phyloP scores from a whole-genome alignment of 92 coral and sea anemone genomes.

The Anthopleura xanthogrammica region DNA sequence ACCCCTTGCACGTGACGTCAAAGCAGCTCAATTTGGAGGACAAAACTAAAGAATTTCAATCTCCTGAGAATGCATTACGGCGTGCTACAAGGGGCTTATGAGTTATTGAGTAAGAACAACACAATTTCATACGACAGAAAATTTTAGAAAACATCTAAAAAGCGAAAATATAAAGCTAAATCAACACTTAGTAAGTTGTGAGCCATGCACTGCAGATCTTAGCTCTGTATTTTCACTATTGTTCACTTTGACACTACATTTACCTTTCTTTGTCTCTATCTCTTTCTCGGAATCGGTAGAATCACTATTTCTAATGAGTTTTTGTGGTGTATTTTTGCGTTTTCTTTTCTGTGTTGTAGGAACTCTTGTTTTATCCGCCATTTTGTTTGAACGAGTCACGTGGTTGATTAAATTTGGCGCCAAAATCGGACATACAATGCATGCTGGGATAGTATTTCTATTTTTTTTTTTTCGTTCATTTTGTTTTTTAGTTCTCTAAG shows the following conservation, averaged over 20 bases:
- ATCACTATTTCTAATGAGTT: neutral
- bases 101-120: neutral
- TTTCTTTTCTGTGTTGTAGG: constrained; percentile 28
- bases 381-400: constrained; percentile 33
- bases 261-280: constrained; percentile 20
- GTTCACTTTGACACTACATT: neutral
- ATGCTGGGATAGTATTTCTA: neutral
- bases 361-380: constrained; percentile 44
- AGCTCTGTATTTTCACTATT: too few species aligned
- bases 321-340: constrained; percentile 14
- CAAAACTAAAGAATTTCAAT: too few species aligned
- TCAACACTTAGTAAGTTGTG: too few species aligned
- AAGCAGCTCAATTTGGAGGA: too few species aligned
- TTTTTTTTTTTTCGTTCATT: too few species aligned
- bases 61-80: too few species aligned
- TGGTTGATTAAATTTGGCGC: constrained; percentile 49
- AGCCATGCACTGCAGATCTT: too few species aligned
- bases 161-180: too few species aligned
- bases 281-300: constrained; percentile 22
- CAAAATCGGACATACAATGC: constrained; percentile 10
- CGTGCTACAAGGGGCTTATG: too few species aligned
- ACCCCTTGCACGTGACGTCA: too few species aligned
- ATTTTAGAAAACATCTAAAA: neutral
- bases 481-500: too few species aligned
- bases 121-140: neutral